These are phyloP conservation scores for Zaprionus nigranus DNA, from an alignment of 1,140 invertebrate species.

Conservation along the genomic window DNA sequence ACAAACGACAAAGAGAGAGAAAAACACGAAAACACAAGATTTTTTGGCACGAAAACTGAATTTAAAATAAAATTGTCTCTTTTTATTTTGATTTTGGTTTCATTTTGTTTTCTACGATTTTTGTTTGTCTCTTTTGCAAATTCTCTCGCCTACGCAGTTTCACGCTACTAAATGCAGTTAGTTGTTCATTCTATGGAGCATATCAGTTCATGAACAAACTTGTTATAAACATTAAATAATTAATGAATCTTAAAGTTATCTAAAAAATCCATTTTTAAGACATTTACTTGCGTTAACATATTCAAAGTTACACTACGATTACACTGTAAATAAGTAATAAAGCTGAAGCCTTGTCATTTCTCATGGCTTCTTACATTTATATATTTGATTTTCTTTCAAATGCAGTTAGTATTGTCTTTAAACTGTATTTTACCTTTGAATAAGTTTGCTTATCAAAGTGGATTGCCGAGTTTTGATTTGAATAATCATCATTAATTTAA, in stretches of 20 bases:
- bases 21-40: neutral
- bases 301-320: neutral
- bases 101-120: neutral
- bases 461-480: neutral
- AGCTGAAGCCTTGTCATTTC: too few relatives aligned
- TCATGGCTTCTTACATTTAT: neutral
- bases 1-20: neutral
- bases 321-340: too few relatives aligned
- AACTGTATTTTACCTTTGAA: neutral
- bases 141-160: neutral
- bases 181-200: neutral
- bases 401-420: neutral
- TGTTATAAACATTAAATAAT: too few relatives aligned
- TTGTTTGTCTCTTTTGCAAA: slow-evolving; percentile 1
- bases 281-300: neutral
- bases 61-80: neutral
- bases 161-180: neutral
- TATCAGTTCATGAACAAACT: neutral
- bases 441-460: neutral
- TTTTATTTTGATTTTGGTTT: neutral
- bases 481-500: neutral
- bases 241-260: too few relatives aligned
- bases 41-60: slow-evolving; percentile 4
- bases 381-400: neutral
- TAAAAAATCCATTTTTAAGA: too few relatives aligned